phyloP scores from a whole-genome alignment of 1,140 invertebrate genomes.

The Hycleus cichorii region DNA sequence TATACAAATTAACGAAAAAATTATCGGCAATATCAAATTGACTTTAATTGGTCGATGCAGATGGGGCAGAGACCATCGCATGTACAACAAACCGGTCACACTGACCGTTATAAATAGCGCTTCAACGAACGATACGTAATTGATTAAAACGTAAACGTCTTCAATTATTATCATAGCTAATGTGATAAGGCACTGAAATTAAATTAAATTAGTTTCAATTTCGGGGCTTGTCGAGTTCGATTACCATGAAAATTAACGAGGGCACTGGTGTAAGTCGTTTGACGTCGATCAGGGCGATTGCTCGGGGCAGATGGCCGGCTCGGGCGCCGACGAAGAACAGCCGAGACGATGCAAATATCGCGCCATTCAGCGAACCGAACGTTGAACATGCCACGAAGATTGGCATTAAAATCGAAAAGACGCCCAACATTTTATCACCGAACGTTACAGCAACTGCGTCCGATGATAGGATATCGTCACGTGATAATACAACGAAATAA shows the following conservation, averaged over 20 bases:
- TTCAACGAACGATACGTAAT: slow-evolving; percentile 91
- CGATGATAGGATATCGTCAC: slow-evolving; percentile 70
- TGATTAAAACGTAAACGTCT: slow-evolving; percentile 86
- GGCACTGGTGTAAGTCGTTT: slow-evolving; percentile 82
- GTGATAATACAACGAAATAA: slow-evolving; percentile 80
- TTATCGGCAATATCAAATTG: slow-evolving; percentile 67
- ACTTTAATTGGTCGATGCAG: slow-evolving; percentile 75
- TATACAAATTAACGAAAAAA: slow-evolving; percentile 76
- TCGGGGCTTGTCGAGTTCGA: neutral
- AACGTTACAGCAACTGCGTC: slow-evolving; percentile 90
- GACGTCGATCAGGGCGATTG: slow-evolving; percentile 81
- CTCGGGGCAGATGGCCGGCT: slow-evolving; percentile 80
- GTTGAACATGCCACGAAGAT: slow-evolving; percentile 82
- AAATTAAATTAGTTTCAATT: neutral
- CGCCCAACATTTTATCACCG: slow-evolving; percentile 70
- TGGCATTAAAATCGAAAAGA: slow-evolving; percentile 79
- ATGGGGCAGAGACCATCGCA: slow-evolving; percentile 72
- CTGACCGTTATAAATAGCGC: slow-evolving; percentile 87
- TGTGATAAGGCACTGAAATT: slow-evolving; percentile 69
- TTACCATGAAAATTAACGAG: slow-evolving; percentile 83
- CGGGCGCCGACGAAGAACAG: slow-evolving; percentile 89
- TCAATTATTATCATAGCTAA: slow-evolving; percentile 72
- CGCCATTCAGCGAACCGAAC: slow-evolving; percentile 80
- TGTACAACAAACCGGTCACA: slow-evolving; percentile 77
- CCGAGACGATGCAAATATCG: slow-evolving; percentile 79